Conservation (phyloP, 2,797 vertebrate species). For the Tokudaia muenninki region DNA sequence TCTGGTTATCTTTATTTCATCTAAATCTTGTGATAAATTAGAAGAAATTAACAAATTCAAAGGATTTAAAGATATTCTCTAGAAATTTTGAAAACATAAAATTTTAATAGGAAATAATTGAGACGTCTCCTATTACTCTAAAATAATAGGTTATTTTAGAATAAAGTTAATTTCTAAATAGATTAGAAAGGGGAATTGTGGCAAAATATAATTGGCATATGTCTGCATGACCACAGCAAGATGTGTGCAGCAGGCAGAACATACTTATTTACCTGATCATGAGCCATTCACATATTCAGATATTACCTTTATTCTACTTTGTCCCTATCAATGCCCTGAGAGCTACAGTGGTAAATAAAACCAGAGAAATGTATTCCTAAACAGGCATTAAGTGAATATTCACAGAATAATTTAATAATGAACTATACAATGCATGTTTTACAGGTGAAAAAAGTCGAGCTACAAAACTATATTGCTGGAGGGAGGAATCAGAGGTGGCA, state of each 20-base stretch:
- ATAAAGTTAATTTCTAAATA: too few species aligned
- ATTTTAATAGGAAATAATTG: background rate
- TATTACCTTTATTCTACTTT: background rate
- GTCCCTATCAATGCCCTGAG: background rate
- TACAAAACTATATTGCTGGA: background rate
- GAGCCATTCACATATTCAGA: background rate
- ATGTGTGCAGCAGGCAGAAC: background rate
- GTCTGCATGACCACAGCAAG: background rate
- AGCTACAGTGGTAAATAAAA: background rate
- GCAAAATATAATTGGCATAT: background rate
- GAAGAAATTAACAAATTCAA: slow-evolving; percentile 3
- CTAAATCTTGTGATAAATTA: background rate
- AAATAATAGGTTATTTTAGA: background rate
- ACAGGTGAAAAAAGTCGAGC: background rate
- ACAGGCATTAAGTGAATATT: background rate
- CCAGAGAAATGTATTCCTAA: background rate
- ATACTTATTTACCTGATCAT: background rate
- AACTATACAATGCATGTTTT: background rate
- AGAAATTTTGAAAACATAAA: background rate
- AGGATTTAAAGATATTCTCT: background rate
- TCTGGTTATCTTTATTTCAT: background rate
- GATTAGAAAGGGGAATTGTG: background rate
- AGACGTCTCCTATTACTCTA: background rate
- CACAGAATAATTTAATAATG: background rate
- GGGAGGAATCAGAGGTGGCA: background rate